Conservation (phyloP, 30 jellyfish, hydroid and myxozoan genomes). For the Aurelia sp. region DNA sequence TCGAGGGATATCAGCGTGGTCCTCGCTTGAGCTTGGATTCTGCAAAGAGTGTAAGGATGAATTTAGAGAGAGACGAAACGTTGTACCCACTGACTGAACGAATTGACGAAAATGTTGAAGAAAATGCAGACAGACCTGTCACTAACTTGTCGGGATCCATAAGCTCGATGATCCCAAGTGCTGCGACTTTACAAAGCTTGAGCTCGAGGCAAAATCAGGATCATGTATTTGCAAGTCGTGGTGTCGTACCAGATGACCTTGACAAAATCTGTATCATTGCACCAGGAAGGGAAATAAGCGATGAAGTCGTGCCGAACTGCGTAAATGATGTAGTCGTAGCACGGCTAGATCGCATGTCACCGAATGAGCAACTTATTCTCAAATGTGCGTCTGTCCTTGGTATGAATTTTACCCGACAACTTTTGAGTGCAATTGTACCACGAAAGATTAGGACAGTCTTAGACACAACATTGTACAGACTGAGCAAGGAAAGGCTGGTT, state of each 20-base stretch:
- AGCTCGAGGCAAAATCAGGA: neutral
- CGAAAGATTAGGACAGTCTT: slow-evolving; percentile 59
- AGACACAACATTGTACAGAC: slow-evolving; percentile 77
- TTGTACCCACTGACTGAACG: slow-evolving; percentile 42
- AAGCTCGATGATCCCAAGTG: neutral
- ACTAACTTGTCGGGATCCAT: neutral
- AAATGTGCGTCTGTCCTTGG: slow-evolving; percentile 96
- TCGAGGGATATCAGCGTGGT: neutral
- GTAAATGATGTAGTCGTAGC: slow-evolving; percentile 90
- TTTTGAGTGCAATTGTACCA: slow-evolving; percentile 90
- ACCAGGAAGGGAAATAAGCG: slow-evolving; percentile 67
- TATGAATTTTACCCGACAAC: slow-evolving; percentile 76
- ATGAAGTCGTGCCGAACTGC: slow-evolving; percentile 75
- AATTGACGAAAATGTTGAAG: slow-evolving; percentile 31
- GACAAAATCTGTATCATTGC: slow-evolving; percentile 73
- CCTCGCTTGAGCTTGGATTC: slow-evolving; percentile 39
- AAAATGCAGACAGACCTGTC: neutral
- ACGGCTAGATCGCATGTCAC: slow-evolving; percentile 91
- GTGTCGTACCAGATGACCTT: slow-evolving; percentile 75
- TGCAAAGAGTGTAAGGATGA: slow-evolving; percentile 22
- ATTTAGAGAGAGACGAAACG: slow-evolving; percentile 37
- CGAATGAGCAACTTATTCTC: slow-evolving; percentile 85
- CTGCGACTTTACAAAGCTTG: neutral
- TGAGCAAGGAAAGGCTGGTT: slow-evolving; percentile 77
- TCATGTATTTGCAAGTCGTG: slow-evolving; percentile 60